These are phyloP conservation scores for Cynodonichthys magdalenae DNA, from an alignment of 2,797 vertebrate genomes.

Conservation along the genomic window DNA sequence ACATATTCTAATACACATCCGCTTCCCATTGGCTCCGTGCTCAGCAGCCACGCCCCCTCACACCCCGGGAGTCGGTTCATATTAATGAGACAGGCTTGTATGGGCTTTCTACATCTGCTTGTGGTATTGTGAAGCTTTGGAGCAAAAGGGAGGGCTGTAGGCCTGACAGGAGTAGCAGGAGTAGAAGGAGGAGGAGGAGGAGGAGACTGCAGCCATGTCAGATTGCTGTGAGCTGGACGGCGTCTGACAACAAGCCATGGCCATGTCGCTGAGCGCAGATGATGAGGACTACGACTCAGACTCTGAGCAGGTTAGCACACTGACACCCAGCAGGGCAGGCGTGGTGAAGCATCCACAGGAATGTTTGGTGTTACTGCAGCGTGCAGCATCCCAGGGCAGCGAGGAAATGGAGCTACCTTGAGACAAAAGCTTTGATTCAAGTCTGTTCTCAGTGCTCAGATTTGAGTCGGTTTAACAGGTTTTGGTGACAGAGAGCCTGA, in stretches of 20 bases:
- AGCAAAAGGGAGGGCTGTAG: conserved; percentile 79
- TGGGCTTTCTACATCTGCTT: conserved; percentile 76
- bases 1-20: conserved; percentile 49
- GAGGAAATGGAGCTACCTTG: conserved; percentile 65
- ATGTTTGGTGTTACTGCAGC: conserved; percentile 54
- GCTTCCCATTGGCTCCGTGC: conserved; percentile 75
- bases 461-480: conserved; percentile 18
- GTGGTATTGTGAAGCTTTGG: conserved; percentile 76
- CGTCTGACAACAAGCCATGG: conserved; percentile 88
- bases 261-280: conserved; percentile 94
- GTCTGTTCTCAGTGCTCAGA: conserved; percentile 28
- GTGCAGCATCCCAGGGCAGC: conserved; percentile 64
- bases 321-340: conserved; percentile 59
- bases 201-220: conserved; percentile 89
- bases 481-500: conserved; percentile 2
- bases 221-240: conserved; percentile 84
- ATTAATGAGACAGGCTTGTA: conserved; percentile 80
- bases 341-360: conserved; percentile 64
- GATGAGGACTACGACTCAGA: conserved; percentile 96
- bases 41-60: conserved; percentile 71
- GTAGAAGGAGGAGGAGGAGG: conserved; percentile 68
- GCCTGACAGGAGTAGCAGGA: conserved; percentile 76
- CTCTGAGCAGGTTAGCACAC: conserved; percentile 88
- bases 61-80: conserved; percentile 81
- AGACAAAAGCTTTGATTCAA: conserved; percentile 65